Base-by-base conservation (phyloP, 2,888 invertebrate genomes). In the Eurytoma californica region DNA sequence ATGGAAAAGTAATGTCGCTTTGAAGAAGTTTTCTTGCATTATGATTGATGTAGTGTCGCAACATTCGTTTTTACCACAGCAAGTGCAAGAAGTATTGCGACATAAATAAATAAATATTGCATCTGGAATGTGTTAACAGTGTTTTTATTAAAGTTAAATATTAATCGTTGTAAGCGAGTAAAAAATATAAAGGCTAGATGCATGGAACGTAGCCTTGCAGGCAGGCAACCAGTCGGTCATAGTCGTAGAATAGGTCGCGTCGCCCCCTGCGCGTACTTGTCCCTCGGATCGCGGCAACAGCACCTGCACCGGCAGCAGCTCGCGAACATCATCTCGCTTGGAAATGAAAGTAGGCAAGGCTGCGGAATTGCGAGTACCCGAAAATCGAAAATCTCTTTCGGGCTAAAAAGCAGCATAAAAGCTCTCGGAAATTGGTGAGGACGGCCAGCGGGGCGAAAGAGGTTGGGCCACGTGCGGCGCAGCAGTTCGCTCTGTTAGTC, bases 221-320 rank as follows among this genome's bases (percentile, higher is more conserved):
- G 28, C 67, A 80, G 79, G 82, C 84, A 84, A 82, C 77, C 83
- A 51, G 30, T 47, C 58, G 18, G 57, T 68, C 82, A 30, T 51
- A 66, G 68, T 30, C 68, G 83, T 61, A 79, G 51, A 74, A 80
- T 72, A 75, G 81, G 79, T 79, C 75, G 60, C 63, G 24, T 67
- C 9, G 7, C 18, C 12, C 14, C 20, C 20, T 20, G 49, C 58
- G 28, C n/a, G 13, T 24, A 53, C 13, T 0, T 51, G n/a, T 58
- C 69, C 75, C 39, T 39, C 0, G 9, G 9, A 39, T 39, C 39
- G 39, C 39, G 7, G 7, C 3, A 7, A 7, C 39, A 39, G 39
- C 3, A 39, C n/a, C n/a, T n/a, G n/a, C n/a, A 39, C 7, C 39
- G 39, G 39, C 0, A 4, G 7, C 7, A 7, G 4, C 7, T 39